A percentile compares a stretch with the other conserved stretches of the same genome.
phyloP scores from a whole-genome alignment of 2,797 vertebrate genomes.

The Harpagifer antarcticus region DNA sequence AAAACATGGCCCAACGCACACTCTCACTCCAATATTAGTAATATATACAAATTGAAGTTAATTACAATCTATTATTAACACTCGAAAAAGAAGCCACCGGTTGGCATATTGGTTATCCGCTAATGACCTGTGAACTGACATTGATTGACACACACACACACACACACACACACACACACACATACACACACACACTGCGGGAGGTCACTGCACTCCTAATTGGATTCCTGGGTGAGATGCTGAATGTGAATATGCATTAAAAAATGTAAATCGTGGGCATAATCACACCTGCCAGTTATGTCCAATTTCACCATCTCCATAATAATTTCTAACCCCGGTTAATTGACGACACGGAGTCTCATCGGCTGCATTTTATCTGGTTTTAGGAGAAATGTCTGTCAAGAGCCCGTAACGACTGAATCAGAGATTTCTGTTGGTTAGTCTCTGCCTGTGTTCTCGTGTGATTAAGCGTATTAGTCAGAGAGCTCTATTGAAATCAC shows the following conservation, averaged over 20 bases:
- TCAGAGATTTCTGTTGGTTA: conserved; percentile 45
- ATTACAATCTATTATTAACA: conserved; percentile 24
- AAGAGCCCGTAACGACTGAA: conserved; percentile 59
- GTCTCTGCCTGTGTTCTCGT: conserved; percentile 28
- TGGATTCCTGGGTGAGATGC: conserved; percentile 61
- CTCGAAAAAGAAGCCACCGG: neutral
- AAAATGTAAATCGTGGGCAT: conserved; percentile 48
- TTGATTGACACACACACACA: conserved; percentile 42
- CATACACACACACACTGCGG: neutral
- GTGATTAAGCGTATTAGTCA: conserved; percentile 43
- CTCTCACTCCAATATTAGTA: neutral
- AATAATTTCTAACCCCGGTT: conserved; percentile 55
- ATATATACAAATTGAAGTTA: neutral
- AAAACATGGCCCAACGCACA: neutral
- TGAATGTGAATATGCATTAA: conserved; percentile 46
- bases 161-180: conserved; percentile 9
- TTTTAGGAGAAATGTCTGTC: conserved; percentile 63
- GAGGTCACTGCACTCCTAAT: conserved; percentile 65
- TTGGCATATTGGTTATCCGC: neutral
- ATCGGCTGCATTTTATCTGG: conserved; percentile 63
- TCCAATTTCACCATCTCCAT: conserved; percentile 53
- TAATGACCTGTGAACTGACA: conserved; percentile 37
- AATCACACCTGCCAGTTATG: conserved; percentile 66
- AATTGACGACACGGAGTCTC: conserved; percentile 64
- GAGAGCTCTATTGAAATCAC: conserved; percentile 24